Evolutionary conservation across 2,797 vertebrate genomes (phyloP).

Genomic region (Pseudomugil tenellus): DNA sequence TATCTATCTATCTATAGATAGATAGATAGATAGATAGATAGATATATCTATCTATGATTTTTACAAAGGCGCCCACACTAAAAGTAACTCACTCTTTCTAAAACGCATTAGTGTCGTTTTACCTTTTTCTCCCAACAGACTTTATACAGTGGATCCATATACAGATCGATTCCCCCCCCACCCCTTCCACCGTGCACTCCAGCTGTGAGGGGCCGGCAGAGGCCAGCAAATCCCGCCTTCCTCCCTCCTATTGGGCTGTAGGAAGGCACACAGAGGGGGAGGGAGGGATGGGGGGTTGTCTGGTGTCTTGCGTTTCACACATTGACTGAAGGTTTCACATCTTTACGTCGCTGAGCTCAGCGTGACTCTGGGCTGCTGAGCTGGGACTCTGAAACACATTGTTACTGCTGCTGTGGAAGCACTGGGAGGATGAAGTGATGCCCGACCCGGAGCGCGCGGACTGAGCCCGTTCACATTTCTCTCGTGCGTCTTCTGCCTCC

Average conservation of each 20-base stretch:
- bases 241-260: slow-evolving; percentile 61
- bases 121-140: background rate
- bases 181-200: slow-evolving; percentile 3
- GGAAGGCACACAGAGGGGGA: slow-evolving; percentile 9
- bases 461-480: slow-evolving; percentile 33
- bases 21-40: too few relatives aligned
- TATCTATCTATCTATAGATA: too few relatives aligned
- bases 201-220: slow-evolving; percentile 28
- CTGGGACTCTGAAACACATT: slow-evolving; percentile 8
- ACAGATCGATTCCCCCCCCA: background rate
- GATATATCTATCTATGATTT: background rate
- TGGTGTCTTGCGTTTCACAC: too few relatives aligned
- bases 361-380: slow-evolving; percentile 40
- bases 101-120: background rate
- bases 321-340: too few relatives aligned
- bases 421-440: background rate
- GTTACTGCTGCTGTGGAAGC: background rate
- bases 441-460: slow-evolving; percentile 24
- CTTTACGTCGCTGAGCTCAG: slow-evolving; percentile 50
- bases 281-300: slow-evolving; percentile 10
- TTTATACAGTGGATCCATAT: background rate
- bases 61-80: background rate
- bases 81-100: background rate
- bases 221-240: slow-evolving; percentile 56
- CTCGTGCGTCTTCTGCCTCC: slow-evolving; percentile 64